These are phyloP conservation scores for Malurus leucopterus DNA, from an alignment of 2,797 vertebrate species.

Conservation along the genomic window DNA sequence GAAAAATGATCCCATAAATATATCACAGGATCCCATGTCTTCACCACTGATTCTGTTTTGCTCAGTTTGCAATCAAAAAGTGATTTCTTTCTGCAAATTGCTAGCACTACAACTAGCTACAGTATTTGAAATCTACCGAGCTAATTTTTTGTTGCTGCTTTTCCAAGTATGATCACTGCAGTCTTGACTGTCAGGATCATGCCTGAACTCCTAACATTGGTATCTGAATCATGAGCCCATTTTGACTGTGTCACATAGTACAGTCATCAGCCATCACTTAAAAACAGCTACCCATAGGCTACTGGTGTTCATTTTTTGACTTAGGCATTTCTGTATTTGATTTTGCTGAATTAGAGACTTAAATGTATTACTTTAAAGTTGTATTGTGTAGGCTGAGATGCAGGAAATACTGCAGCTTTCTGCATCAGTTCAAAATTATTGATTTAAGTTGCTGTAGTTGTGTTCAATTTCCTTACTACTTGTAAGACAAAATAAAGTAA, in stretches of 20 bases:
- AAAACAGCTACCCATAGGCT: neutral
- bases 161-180: neutral
- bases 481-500: neutral
- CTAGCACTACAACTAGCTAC: neutral
- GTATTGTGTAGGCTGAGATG: neutral
- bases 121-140: neutral
- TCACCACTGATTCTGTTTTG: neutral
- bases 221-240: neutral
- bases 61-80: neutral
- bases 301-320: neutral
- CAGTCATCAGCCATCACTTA: neutral
- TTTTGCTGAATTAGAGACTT: neutral
- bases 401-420: neutral
- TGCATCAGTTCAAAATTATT: neutral
- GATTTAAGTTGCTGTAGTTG: neutral
- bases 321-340: fast-evolving
- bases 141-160: neutral
- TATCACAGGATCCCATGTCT: neutral
- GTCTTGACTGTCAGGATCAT: neutral
- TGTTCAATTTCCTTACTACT: neutral
- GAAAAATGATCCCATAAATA: neutral
- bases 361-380: neutral
- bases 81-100: neutral
- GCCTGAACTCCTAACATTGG: neutral
- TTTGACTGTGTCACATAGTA: neutral